Evolutionary conservation across 53 echinoderm and acorn worm genomes (phyloP), one percentile per base, ranked within the genome.

Genomic region (Antedon mediterranea): DNA sequence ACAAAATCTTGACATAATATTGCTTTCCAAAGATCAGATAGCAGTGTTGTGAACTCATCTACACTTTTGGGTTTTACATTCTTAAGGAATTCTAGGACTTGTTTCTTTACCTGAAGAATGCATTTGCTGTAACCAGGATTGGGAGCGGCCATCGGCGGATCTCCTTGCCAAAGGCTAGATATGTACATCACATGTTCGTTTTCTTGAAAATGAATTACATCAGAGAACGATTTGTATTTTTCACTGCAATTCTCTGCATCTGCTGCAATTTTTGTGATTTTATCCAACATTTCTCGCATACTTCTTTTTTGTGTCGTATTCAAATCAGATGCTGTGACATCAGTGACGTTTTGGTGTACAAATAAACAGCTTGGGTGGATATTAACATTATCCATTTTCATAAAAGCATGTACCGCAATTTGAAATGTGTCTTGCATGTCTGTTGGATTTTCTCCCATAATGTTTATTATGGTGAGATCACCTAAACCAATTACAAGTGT

Each of bases 61-160:
- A 57, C 23, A 23, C 14, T 3, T 57, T 57, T 57, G 18, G 57
- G 14, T 57, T 57, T 23, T 23, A 20, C 57, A 11, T 57, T 3
- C 57, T 18, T 8, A 15, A 57, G 9, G 57, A 23, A 57, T 1
- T 57, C 57, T 6, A 57, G 57, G 23, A 57, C 23, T 23, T 2
- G 23, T 57, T 57, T 57, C 20, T 18, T 57, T 13, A 57, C 23
- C 57, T 23, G 57, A 57, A 8, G 57, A 57, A 57, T 57, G 23
- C 57, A 57, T 57, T 57, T 23, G 23, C 86, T 78, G 74, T 86
- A 86, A 43, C 82, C 78, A 78, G 86, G 86, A 74, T 86, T 86
- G 20, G 86, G 81, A 41, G 81, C 82, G 3, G 86, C 86, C 86
- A 85, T 85, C 26, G 86, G 86, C 34, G 86, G 86, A 72, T 81